phyloP scores from a whole-genome alignment of 2,797 vertebrate species.

The Onychomys torridus region DNA sequence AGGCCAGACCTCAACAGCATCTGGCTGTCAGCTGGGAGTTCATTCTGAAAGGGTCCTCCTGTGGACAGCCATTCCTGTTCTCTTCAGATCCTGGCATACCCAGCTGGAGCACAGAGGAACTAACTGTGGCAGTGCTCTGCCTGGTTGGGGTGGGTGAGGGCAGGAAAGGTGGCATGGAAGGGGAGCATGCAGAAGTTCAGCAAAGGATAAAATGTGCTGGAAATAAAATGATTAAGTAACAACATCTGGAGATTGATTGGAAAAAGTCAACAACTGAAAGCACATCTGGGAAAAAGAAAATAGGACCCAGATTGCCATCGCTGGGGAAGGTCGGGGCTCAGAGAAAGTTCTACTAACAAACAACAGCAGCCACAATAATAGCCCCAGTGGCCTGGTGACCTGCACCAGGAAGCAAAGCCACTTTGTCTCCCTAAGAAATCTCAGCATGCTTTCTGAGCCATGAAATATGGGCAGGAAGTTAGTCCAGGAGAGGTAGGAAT shows the following conservation, averaged over 20 bases:
- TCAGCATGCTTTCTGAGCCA: constrained; percentile 42
- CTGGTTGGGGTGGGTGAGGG: constrained; percentile 54
- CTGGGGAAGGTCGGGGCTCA: constrained; percentile 76
- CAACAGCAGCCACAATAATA: background rate
- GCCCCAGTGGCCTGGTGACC: constrained; percentile 55
- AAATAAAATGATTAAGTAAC: constrained; percentile 79
- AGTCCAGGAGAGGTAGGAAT: constrained; percentile 12
- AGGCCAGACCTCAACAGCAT: constrained; percentile 62
- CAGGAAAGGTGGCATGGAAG: constrained; percentile 18
- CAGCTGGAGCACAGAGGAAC: constrained; percentile 74
- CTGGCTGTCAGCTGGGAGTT: constrained; percentile 75
- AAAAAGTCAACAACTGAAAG: constrained; percentile 82
- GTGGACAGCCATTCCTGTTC: constrained; percentile 19
- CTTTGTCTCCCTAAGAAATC: constrained; percentile 51
- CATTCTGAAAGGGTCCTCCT: constrained; percentile 64
- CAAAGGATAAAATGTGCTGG: constrained; percentile 78
- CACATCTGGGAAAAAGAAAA: constrained; percentile 78
- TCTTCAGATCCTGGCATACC: constrained; percentile 51
- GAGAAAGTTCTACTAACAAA: constrained; percentile 66
- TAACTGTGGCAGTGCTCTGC: constrained; percentile 79
- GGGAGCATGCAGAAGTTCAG: constrained; percentile 78
- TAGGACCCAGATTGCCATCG: constrained; percentile 74
- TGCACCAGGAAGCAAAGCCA: constrained; percentile 28
- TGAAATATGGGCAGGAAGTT: constrained; percentile 24
- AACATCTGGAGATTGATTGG: constrained; percentile 84